phyloP scores from a whole-genome alignment of 2,888 invertebrate genomes.

The Caenorhabditis imperialis region DNA sequence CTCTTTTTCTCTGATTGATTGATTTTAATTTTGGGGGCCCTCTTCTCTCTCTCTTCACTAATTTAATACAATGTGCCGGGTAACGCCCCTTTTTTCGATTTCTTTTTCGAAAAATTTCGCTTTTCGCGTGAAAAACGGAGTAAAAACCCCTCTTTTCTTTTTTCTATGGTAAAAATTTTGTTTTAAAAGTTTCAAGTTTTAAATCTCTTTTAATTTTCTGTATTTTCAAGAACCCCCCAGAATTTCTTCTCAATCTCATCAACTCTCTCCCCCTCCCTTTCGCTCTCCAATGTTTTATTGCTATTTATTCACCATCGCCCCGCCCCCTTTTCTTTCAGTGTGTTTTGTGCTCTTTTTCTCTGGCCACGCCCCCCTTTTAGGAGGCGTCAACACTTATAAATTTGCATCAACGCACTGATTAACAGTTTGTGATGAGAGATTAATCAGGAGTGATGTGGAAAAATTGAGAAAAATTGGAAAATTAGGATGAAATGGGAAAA shows the following conservation, averaged over 20 bases:
- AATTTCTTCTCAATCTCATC: slow-evolving; percentile 22
- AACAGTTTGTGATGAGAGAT: too few species aligned
- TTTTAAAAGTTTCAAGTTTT: too few species aligned
- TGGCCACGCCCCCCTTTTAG: too few species aligned
- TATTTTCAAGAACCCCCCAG: slow-evolving; percentile 20
- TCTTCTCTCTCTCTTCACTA: too few species aligned
- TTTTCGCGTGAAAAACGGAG: slow-evolving; percentile 39
- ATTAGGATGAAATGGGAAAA: too few species aligned
- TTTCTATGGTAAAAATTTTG: slow-evolving; percentile 4
- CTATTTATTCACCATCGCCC: slow-evolving; percentile 7
- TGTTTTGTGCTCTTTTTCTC: background rate
- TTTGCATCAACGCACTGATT: too few species aligned
- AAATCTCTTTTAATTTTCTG: background rate
- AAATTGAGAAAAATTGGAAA: background rate
- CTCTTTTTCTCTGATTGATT: slow-evolving; percentile 28
- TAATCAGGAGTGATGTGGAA: too few species aligned
- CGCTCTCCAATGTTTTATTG: too few species aligned
- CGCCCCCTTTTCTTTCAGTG: slow-evolving; percentile 3
- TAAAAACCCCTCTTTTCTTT: slow-evolving; percentile 20
- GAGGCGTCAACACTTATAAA: too few species aligned
- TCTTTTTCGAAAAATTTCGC: too few species aligned
- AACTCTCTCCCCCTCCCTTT: slow-evolving; percentile 11
- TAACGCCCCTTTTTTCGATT: slow-evolving; percentile 13
- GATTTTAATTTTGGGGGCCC: slow-evolving; percentile 32
- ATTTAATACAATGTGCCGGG: slow-evolving; percentile 52